A percentile compares a stretch with the other conserved stretches of the same genome.
These are phyloP conservation scores for Muscidifurax raptorellus DNA, from an alignment of 1,140 invertebrate species.

Conservation along the genomic window DNA sequence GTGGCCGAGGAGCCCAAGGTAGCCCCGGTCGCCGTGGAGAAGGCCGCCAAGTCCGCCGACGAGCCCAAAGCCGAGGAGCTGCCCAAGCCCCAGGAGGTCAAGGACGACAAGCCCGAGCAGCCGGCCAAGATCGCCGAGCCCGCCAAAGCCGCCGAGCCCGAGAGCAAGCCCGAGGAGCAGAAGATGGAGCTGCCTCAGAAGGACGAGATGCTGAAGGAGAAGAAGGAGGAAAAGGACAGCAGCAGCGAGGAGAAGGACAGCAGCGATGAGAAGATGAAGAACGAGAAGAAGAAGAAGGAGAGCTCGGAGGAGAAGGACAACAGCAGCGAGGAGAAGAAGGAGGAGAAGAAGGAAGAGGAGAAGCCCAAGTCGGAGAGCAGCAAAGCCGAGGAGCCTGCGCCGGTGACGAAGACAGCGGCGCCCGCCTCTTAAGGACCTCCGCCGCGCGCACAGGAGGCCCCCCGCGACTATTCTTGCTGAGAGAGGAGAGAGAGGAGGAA, in stretches of 20 bases:
- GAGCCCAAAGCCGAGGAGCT: conserved; percentile 61
- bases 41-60: conserved; percentile 35
- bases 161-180: conserved; percentile 52
- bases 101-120: conserved; percentile 48
- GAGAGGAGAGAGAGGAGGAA: not conserved
- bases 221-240: conserved; percentile 55
- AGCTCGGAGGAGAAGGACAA: conserved; percentile 42
- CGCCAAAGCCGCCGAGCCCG: conserved; percentile 38
- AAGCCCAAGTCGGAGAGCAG: conserved; percentile 28
- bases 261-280: conserved; percentile 59
- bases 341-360: conserved; percentile 2
- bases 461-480: not conserved
- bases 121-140: conserved; percentile 50
- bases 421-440: conserved; percentile 42
- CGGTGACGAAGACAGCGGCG: conserved; percentile 34
- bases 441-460: conserved; percentile 5
- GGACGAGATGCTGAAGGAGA: conserved; percentile 22
- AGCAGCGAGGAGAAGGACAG: conserved; percentile 38
- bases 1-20: conserved; percentile 27
- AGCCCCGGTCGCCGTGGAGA: conserved; percentile 53
- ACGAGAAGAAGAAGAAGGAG: conserved; percentile 51
- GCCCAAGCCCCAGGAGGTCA: conserved; percentile 63
- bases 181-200: conserved; percentile 54
- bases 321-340: conserved; percentile 39
- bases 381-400: conserved; percentile 26